A percentile compares a stretch with the other conserved stretches of the same genome.
phyloP scores from a whole-genome alignment of 2,797 vertebrate species.

The Tauraco hartlaubi region DNA sequence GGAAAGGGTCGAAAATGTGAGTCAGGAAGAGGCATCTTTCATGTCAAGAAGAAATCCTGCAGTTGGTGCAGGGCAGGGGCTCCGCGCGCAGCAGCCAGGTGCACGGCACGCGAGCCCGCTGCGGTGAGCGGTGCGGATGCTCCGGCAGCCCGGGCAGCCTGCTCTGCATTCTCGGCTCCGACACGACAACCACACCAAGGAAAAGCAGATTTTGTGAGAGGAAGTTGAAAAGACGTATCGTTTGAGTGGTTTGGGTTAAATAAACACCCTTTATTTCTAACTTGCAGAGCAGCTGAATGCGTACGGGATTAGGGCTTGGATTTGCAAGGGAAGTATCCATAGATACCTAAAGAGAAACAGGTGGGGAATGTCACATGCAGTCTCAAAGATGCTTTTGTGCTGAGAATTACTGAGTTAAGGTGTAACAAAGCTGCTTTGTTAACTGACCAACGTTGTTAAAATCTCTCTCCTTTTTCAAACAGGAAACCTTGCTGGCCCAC shows the following conservation, averaged over 20 bases:
- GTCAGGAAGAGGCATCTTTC: background rate
- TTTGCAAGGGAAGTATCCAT: background rate
- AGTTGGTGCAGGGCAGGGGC: background rate
- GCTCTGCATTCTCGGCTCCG: background rate
- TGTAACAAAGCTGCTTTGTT: conserved; percentile 19
- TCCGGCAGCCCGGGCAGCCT: background rate
- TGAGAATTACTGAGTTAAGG: background rate
- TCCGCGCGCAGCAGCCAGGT: background rate
- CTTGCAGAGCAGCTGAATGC: background rate
- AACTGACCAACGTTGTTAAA: background rate
- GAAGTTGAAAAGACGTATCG: background rate
- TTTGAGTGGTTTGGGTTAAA: background rate
- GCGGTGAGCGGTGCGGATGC: background rate
- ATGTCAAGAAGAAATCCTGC: background rate
- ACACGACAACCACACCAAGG: background rate
- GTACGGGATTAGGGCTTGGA: background rate
- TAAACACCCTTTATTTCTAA: background rate
- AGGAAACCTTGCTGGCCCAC: conserved; percentile 24
- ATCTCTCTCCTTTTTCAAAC: background rate
- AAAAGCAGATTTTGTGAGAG: background rate
- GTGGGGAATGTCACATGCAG: background rate
- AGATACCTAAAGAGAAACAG: background rate
- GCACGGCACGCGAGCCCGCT: rapidly evolving
- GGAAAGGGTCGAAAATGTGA: background rate
- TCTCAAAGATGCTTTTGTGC: conserved; percentile 31